Conservation (phyloP, 2,888 invertebrate genomes). For the Platypus cylindrus region DNA sequence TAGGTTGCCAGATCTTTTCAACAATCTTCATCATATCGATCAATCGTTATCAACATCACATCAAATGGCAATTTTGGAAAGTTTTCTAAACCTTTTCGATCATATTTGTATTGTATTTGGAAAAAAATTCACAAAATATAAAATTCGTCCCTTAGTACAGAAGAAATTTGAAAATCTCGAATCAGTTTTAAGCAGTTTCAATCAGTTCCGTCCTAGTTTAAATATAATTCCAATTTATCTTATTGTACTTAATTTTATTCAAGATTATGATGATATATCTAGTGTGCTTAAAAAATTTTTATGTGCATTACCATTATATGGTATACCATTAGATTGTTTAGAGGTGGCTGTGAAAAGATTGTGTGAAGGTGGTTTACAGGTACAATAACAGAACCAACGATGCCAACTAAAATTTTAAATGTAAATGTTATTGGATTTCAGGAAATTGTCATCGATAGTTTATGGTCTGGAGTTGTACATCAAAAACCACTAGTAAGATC, state of each 20-base stretch:
- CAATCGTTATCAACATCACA: too few relatives aligned
- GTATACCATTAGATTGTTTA: conserved; percentile 36
- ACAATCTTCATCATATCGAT: conserved; percentile 42
- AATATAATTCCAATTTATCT: conserved; percentile 50
- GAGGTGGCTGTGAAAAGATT: conserved; percentile 31
- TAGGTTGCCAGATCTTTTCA: conserved; percentile 46
- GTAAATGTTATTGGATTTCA: conserved; percentile 4
- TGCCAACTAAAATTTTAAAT: conserved; percentile 28
- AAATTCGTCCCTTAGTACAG: conserved; percentile 46
- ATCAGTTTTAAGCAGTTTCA: conserved; percentile 45
- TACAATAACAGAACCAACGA: too few relatives aligned
- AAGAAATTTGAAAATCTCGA: conserved; percentile 47
- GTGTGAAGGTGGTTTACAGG: conserved; percentile 28
- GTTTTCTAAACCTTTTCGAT: conserved; percentile 42
- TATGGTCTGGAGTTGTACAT: conserved; percentile 58
- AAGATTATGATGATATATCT: conserved; percentile 37
- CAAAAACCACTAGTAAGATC: conserved; percentile 46
- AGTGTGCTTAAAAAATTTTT: conserved; percentile 46
- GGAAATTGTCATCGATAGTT: conserved; percentile 43
- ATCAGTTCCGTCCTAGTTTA: conserved; percentile 41
- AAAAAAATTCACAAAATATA: conserved; percentile 43
- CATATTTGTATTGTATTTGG: conserved; percentile 55
- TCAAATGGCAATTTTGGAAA: conserved; percentile 41
- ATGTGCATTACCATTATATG: conserved; percentile 40
- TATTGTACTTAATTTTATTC: conserved; percentile 42